Evolutionary conservation across 2,113 vertebrate species (phyloP), one percentile per base, ranked within the genome.

Genomic region (Tenrec ecaudatus): DNA sequence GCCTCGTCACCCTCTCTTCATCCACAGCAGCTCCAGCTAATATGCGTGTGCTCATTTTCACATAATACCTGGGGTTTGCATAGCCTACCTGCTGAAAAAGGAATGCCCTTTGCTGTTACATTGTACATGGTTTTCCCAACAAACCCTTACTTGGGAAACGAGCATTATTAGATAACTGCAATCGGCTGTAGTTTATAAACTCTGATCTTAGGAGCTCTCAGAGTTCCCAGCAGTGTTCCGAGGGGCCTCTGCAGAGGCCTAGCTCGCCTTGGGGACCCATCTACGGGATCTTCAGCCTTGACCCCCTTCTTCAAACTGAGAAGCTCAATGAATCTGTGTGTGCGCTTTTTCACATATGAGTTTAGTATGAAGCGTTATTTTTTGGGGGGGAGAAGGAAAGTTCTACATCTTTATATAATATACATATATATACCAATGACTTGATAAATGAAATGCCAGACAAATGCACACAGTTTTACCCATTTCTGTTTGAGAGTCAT

Each of bases 401-500:
- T 83, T 36, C 17, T 84, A 16, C 16, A 83, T 20, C 33, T 88
- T 86, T 92, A 36, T 66, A 77, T 17, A 29, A 7, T 62, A 23
- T 62, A 53, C 10, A 62, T 53, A 0, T 90, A 64, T 33, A 82
- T 79, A 86, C 25, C 2, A 58, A 64, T 57, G 64, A 4, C 2
- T 92, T 66, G 57, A 68, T 22, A 68, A 91, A 78, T 58, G 40
- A 11, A 82, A 95, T 81, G 16, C 17, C 71, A 47, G 47, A 31
- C 86, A 66, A 20, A 64, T 76, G 33, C 29, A 47, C 19, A 23
- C 58, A 33, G 84, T 53, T 81, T 90, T 90, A 81, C 64, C 36
- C 86, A 31, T 82, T 93, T 95, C 47, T 95, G 15, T 80, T 95
- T 60, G 68, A 81, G 29, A 87, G 75, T 23, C n/a, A 53, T 82